Base-by-base conservation (phyloP, 2,113 vertebrate genomes). In the Saccopteryx bilineata region DNA sequence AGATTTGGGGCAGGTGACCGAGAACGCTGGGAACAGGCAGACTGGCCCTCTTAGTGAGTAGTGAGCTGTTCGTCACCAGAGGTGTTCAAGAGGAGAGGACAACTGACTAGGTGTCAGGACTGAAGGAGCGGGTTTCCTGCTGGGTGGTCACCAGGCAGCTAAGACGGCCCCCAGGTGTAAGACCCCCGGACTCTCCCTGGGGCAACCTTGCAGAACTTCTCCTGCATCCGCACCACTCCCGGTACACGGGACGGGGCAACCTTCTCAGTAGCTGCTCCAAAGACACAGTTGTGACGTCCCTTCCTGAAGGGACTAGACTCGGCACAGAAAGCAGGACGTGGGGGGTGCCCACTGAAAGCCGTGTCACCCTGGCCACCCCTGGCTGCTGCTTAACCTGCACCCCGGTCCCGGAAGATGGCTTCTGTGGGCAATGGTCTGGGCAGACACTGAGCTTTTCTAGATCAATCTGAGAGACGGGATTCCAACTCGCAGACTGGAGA, bases 341-440 rank as follows among this genome's bases (percentile, higher is more conserved):
- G 58, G 5, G 63, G 56, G 63, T 39, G 50, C 2, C 60, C 50
- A 14, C 1, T 33, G 50, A 84, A 65, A 68, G 75, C 31, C 12
- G 0, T 0, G 66, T 31, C 79, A 63, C 9, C 60, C 39, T 4
- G 5, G 11, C 19, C 3, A 18, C 23, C 7, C 1, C 28, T 7
- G 28, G 39, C 39, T 39, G 18, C 9, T 23, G 15, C n/a, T 46
- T 46, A 8, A 65, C 28, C 7, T 4, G 24, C 11, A 14, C 21
- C 50, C 87, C 46, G 10, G n/a, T 26, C 28, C 63, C 0, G 1
- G 50, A 72, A 58, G 58, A 31, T 8, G 14, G 24, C 54, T 63
- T 50, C 52, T 69, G 54, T 72, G 63, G 61, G 54, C 92, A 79
- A n/a, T 46, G 48, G n/a, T 39, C 52, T 18, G 12, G 0, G 65